phyloP scores from a whole-genome alignment of 2,113 vertebrate genomes.

The Trachemys scripta region DNA sequence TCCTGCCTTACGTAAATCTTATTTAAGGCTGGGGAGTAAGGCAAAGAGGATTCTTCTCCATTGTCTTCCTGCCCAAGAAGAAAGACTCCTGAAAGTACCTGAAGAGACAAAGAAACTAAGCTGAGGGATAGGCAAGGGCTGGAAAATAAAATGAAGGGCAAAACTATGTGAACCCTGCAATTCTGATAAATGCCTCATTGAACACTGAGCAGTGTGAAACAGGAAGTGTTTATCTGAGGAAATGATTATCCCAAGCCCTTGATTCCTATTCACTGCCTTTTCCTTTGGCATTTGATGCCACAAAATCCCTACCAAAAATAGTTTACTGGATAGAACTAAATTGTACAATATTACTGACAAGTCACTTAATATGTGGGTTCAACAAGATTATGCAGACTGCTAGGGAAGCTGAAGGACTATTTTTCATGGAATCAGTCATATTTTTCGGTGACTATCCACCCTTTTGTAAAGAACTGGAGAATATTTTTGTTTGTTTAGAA shows the following conservation, averaged over 20 bases:
- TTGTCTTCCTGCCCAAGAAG: too few relatives aligned
- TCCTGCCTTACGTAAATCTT: too few relatives aligned
- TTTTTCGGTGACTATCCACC: neutral
- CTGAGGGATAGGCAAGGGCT: too few relatives aligned
- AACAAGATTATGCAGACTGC: neutral
- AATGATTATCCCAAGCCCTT: accelerated
- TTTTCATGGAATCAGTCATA: neutral
- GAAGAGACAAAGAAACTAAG: too few relatives aligned
- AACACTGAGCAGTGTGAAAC: accelerated
- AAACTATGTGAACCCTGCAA: accelerated
- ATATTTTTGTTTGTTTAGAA: neutral
- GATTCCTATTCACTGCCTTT: neutral
- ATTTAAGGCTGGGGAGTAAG: too few relatives aligned
- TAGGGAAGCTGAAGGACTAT: neutral
- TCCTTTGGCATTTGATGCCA: neutral
- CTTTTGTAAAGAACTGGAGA: neutral
- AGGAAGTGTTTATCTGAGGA: neutral
- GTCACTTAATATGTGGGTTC: neutral
- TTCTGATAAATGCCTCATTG: accelerated
- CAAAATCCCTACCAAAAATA: neutral
- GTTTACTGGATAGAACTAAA: neutral
- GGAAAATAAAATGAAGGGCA: neutral
- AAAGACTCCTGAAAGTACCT: too few relatives aligned
- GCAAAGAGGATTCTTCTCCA: too few relatives aligned
- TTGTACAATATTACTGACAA: neutral